Conservation (phyloP, 2,797 vertebrate genomes). For the Tarsius wallacei region DNA sequence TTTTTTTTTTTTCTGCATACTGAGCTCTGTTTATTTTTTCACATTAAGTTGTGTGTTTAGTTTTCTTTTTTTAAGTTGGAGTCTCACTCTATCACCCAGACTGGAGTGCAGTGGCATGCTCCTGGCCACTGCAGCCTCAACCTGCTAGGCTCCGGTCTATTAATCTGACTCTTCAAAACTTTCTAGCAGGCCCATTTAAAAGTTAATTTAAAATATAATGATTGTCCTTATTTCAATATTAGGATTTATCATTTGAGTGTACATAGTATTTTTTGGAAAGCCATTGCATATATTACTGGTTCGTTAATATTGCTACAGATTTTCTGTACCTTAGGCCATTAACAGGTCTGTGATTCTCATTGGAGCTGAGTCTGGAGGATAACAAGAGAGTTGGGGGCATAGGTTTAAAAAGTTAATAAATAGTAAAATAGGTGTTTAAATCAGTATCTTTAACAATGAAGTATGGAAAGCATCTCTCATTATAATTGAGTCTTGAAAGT, state of each 20-base stretch:
- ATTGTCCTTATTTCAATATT: conserved; percentile 14
- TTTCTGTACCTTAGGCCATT: background rate
- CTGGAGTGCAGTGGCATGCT: too few species aligned
- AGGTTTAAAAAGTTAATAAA: conserved; percentile 41
- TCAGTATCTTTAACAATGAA: background rate
- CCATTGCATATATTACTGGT: conserved; percentile 4
- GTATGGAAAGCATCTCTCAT: background rate
- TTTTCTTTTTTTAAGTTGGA: too few species aligned
- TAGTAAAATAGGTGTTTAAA: conserved; percentile 31
- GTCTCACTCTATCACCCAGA: too few species aligned
- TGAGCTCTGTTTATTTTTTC: too few species aligned
- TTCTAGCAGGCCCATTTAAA: conserved; percentile 47
- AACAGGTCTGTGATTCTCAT: conserved; percentile 41
- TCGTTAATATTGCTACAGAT: conserved; percentile 45
- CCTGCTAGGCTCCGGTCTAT: too few species aligned
- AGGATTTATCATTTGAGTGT: conserved; percentile 55
- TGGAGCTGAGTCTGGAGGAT: background rate
- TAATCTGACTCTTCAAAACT: conserved; percentile 41
- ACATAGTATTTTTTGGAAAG: background rate
- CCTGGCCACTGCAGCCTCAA: too few species aligned
- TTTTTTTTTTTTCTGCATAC: too few species aligned
- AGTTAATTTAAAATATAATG: conserved; percentile 55
- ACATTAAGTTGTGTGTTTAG: too few species aligned
- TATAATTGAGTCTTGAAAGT: conserved; percentile 38
- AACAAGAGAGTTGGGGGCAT: background rate